Base-by-base conservation (phyloP, 1,140 invertebrate genomes). In the Schmidtea mediterranea region DNA sequence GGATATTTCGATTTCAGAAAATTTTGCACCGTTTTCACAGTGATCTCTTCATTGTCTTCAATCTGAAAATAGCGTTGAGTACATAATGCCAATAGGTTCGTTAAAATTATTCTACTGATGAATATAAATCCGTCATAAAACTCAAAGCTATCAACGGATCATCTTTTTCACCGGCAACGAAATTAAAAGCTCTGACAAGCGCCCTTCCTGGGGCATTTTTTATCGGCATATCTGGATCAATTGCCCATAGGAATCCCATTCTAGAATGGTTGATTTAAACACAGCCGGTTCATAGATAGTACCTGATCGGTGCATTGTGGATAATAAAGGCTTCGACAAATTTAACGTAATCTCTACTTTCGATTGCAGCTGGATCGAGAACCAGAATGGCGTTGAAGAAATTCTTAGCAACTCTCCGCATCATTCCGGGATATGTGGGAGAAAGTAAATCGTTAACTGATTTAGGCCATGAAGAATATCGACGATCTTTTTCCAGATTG, bases 341-440 rank as follows among this genome's bases (percentile, higher is more conserved):
- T 63, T 80, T 77, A 24, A 97, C 62, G 2, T 94, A 62, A 24
- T 77, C 74, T 40, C 72, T 71, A 1, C 77, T 74, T 18, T 72
- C 63, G 16, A 69, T 60, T 18, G 75, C 73, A 1, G 76, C 68
- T 6, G 86, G 86, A 69, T 97, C 80, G 23, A 89, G 73, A 18
- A 92, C 73, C 43, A 92, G 70, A 12, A 82, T 79, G 60, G 92
- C 64, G 67, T 87, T 82, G 59, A 84, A 95, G 18, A 97, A 72
- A 69, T 98, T 98, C 56, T 82, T 81, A 22, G 81, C 74, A 53
- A 98, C 75, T 57, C 69, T 66, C 53, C 89, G 68, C 36, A 98
- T 65, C 82, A 94, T 92, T 32, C 89, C 89, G 10, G 87, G 86
- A 60, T 89, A 97, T 0, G 84, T 87, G 37, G 89, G 87, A 48